Percentiles rank a stretch among this genome's conserved stretches.
Evolutionary conservation across 1,140 invertebrate species (phyloP).

Genomic region (Leptopilina boulardi): DNA sequence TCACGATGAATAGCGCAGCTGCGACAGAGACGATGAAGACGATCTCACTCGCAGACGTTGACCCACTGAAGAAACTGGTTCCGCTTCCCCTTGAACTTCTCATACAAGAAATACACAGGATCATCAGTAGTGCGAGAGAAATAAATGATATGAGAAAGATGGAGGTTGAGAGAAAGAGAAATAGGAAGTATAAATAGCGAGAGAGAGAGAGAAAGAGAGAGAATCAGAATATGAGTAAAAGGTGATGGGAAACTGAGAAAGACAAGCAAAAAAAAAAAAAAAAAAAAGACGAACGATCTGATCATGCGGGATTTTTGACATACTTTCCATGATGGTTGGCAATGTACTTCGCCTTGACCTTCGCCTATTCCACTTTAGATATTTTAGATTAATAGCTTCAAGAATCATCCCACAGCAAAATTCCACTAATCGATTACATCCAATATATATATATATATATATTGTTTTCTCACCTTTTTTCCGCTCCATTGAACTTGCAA

Average conservation of each 20-base stretch:
- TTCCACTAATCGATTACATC: background rate
- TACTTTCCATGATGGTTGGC: conserved; percentile 67
- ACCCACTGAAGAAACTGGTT: conserved; percentile 75
- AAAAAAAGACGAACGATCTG: conserved; percentile 45
- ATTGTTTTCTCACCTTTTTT: conserved; percentile 39
- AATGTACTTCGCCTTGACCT: conserved; percentile 67
- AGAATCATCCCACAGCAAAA: conserved; percentile 23
- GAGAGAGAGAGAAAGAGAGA: conserved; percentile 14
- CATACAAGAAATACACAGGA: conserved; percentile 42
- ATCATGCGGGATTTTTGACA: conserved; percentile 71
- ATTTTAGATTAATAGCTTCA: conserved; percentile 41
- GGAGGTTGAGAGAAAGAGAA: conserved; percentile 30
- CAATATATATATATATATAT: background rate
- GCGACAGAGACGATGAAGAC: conserved; percentile 16
- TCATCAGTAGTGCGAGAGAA: conserved; percentile 1
- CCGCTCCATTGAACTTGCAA: conserved; percentile 45
- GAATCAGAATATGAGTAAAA: background rate
- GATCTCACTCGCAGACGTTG: conserved; percentile 67
- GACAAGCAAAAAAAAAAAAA: conserved; percentile 35
- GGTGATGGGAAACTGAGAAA: conserved; percentile 29
- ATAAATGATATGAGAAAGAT: conserved; percentile 18
- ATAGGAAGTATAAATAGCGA: background rate
- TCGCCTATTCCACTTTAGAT: conserved; percentile 65
- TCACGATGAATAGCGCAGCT: conserved; percentile 24
- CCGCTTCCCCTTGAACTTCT: conserved; percentile 69